A percentile compares a stretch with the other conserved stretches of the same genome.
Evolutionary conservation across 2,113 vertebrate genomes (phyloP).

Genomic region (Delphinus delphis): DNA sequence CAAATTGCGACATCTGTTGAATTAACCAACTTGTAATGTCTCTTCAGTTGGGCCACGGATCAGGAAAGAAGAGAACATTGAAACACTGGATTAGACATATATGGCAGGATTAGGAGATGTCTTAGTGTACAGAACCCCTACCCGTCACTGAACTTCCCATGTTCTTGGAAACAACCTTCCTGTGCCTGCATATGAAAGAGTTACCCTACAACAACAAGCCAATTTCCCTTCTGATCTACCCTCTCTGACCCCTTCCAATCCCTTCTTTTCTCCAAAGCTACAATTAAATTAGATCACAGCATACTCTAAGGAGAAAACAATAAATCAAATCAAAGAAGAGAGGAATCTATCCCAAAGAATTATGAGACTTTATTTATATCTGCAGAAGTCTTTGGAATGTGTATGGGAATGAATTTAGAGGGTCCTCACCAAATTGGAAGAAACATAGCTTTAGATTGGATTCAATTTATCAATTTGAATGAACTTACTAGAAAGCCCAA

Average conservation of each 20-base stretch:
- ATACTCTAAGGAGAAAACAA: slow-evolving; percentile 16
- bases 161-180: neutral
- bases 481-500: neutral
- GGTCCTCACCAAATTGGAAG: neutral
- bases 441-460: neutral
- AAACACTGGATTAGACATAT: neutral
- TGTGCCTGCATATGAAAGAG: neutral
- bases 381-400: neutral
- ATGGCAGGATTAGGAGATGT: neutral
- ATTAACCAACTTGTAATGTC: neutral
- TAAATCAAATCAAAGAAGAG: slow-evolving; percentile 19
- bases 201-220: neutral
- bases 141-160: neutral
- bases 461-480: neutral
- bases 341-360: slow-evolving; percentile 8
- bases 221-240: neutral
- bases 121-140: neutral
- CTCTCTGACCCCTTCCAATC: neutral
- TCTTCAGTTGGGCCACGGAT: neutral
- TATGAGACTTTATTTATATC: neutral
- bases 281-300: slow-evolving; percentile 1
- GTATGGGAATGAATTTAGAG: slow-evolving; percentile 2
- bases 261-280: neutral
- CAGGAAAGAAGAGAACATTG: neutral
- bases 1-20: slow-evolving; percentile 35